Conservation (phyloP, 2,888 invertebrate genomes). For the Tetragonula carbonaria region DNA sequence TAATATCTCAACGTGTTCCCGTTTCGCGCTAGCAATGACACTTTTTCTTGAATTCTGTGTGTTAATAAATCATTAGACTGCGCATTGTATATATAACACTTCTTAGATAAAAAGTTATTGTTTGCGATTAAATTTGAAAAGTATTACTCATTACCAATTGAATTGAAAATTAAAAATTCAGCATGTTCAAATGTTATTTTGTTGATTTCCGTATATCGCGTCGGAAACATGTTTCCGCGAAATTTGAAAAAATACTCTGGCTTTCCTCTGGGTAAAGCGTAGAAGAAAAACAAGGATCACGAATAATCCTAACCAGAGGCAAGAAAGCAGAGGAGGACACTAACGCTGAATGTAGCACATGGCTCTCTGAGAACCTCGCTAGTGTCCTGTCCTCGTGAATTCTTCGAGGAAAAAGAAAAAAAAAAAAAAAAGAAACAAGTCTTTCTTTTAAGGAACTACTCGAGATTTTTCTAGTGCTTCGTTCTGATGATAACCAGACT, state of each 20-base stretch:
- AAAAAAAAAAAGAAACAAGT: not conserved
- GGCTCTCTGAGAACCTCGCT: constrained; percentile 47
- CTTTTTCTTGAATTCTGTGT: not conserved
- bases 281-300: constrained; percentile 15
- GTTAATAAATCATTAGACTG: not conserved
- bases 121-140: too few species aligned
- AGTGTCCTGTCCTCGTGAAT: constrained; percentile 23
- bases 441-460: constrained; percentile 26
- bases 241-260: constrained; percentile 3
- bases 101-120: too few species aligned
- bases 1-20: constrained; percentile 49
- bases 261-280: not conserved
- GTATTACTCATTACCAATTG: too few species aligned
- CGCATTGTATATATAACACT: not conserved
- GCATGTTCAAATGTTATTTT: not conserved
- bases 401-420: constrained; percentile 25
- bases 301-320: constrained; percentile 33
- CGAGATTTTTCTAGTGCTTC: constrained; percentile 32
- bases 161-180: not conserved
- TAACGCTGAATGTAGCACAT: constrained; percentile 36
- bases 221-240: not conserved
- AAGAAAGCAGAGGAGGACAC: constrained; percentile 32
- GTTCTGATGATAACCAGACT: constrained; percentile 45
- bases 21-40: not conserved
- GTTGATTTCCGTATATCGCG: too few species aligned